These are phyloP conservation scores for Tragelaphus imberbis DNA, from an alignment of 2,113 vertebrate genomes.

Conservation along the genomic window DNA sequence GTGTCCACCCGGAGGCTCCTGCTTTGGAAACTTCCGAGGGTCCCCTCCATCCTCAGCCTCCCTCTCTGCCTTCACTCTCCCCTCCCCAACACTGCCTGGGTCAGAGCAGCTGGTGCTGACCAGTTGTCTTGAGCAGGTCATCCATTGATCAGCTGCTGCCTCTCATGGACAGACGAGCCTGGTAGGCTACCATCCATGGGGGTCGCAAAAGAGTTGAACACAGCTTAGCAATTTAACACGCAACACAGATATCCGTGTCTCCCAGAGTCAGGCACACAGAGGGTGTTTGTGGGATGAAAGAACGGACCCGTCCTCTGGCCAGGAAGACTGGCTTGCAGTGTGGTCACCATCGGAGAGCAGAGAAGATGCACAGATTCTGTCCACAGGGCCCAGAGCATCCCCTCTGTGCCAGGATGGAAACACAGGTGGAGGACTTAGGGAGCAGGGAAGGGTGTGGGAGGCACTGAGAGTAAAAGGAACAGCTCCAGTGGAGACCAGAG, in stretches of 20 bases:
- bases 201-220: neutral
- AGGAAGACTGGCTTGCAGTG: neutral
- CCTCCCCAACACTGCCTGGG: fast-evolving
- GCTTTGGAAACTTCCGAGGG: neutral
- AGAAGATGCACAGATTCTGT: neutral
- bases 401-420: fast-evolving
- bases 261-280: neutral
- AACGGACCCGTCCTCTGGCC: fast-evolving
- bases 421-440: neutral
- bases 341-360: too few relatives aligned
- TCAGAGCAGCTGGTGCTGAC: neutral
- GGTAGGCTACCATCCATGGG: neutral
- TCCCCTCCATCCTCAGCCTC: neutral
- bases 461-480: neutral
- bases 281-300: neutral
- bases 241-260: neutral
- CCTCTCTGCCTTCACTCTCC: neutral
- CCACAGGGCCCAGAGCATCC: neutral
- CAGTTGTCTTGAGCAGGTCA: neutral
- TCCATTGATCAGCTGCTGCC: neutral
- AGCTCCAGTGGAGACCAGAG: fast-evolving
- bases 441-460: neutral
- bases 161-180: neutral
- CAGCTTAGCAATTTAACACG: neutral
- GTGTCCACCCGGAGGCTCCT: neutral